phyloP scores from a whole-genome alignment of 2,797 vertebrate species.

The Catharus ustulatus region DNA sequence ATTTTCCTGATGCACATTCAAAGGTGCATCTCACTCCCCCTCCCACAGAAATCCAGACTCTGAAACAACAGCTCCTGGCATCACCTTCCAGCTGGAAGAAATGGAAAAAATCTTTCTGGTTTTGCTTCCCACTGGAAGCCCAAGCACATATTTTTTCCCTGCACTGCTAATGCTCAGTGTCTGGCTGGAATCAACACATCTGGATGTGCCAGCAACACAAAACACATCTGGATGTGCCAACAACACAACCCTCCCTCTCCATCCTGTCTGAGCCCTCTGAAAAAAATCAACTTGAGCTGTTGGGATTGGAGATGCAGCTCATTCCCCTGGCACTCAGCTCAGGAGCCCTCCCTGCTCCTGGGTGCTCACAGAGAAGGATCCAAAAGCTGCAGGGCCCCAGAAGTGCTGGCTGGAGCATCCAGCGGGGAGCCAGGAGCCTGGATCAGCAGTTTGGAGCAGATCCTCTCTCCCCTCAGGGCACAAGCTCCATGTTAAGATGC shows the following conservation, averaged over 20 bases:
- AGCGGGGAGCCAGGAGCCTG: not conserved
- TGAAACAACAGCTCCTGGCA: constrained; percentile 48
- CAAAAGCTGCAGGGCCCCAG: not conserved
- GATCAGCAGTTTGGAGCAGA: not conserved
- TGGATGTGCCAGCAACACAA: not conserved
- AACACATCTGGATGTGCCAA: not conserved
- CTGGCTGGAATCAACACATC: constrained; percentile 31
- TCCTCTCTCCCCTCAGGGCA: not conserved
- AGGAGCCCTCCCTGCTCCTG: not conserved
- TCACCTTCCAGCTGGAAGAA: constrained; percentile 49
- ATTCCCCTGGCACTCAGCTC: not conserved
- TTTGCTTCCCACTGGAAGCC: constrained; percentile 63
- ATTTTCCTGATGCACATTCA: not conserved
- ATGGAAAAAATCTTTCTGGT: constrained; percentile 33
- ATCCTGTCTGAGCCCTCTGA: not conserved
- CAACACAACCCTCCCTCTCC: not conserved
- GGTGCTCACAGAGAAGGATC: not conserved
- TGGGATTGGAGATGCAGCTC: not conserved
- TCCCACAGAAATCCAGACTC: constrained; percentile 5
- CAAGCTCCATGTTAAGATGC: not conserved
- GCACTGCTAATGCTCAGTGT: not conserved
- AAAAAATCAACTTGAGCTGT: not conserved
- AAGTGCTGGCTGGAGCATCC: not conserved
- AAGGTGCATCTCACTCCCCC: not conserved
- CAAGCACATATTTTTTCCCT: constrained; percentile 31